phyloP scores from a whole-genome alignment of 2,113 vertebrate genomes.

The Cisticola juncidis region DNA sequence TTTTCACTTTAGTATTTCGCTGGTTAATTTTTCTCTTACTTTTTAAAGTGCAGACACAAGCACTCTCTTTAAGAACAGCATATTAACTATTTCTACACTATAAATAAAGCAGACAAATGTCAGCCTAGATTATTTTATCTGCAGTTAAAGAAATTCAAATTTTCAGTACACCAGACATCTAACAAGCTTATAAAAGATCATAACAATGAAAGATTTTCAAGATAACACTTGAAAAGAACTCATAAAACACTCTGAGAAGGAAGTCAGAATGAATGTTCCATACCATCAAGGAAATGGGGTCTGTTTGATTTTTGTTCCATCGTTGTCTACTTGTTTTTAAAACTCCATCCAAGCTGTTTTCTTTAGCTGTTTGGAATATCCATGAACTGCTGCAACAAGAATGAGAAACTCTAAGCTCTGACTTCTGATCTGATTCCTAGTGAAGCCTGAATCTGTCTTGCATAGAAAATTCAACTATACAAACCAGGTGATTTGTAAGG shows the following conservation, averaged over 20 bases:
- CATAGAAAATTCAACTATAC: neutral
- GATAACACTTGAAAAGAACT: neutral
- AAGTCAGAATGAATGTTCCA: neutral
- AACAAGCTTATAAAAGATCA: neutral
- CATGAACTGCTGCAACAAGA: neutral
- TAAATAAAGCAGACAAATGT: neutral
- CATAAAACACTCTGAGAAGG: neutral
- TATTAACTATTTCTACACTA: neutral
- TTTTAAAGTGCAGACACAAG: neutral
- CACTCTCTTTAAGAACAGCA: neutral
- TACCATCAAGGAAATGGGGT: neutral
- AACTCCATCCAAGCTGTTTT: neutral
- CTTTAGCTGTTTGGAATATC: neutral
- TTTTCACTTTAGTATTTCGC: constrained; percentile 38
- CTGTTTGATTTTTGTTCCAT: neutral
- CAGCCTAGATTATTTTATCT: neutral
- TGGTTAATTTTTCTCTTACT: neutral
- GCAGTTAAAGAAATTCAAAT: neutral
- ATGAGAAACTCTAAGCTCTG: neutral
- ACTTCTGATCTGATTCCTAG: neutral
- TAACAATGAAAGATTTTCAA: neutral
- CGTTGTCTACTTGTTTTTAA: neutral
- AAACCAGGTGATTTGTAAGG: neutral
- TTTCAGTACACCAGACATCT: neutral
- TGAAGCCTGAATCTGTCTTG: neutral